phyloP scores from a whole-genome alignment of 2,113 vertebrate genomes.

The Clarias gariepinus region DNA sequence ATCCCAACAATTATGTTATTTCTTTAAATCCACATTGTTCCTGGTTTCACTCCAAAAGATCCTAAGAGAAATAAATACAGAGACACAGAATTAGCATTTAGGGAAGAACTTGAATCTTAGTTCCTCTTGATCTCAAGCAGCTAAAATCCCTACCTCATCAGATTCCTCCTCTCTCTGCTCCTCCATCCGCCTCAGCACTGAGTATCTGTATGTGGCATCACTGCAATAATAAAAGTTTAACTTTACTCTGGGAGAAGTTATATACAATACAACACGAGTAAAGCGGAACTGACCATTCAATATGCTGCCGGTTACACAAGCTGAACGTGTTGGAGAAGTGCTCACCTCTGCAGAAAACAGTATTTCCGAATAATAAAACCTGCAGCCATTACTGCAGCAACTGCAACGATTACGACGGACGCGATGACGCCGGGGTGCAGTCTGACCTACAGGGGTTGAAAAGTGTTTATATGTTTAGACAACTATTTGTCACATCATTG shows the following conservation, averaged over 20 bases:
- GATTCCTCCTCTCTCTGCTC: constrained; percentile 67
- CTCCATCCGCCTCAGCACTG: constrained; percentile 64
- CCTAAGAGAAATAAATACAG: constrained; percentile 57
- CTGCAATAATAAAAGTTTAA: constrained; percentile 58
- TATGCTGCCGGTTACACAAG: too few relatives aligned
- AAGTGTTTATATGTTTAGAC: not conserved
- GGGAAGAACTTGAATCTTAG: not conserved
- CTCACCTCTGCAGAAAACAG: constrained; percentile 72
- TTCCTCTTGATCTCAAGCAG: not conserved
- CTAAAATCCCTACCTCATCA: constrained; percentile 65
- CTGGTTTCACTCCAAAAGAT: constrained; percentile 65
- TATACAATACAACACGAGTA: not conserved
- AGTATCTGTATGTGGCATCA: constrained; percentile 68
- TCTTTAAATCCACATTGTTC: not conserved
- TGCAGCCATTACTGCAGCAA: constrained; percentile 60
- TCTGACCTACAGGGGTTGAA: constrained; percentile 38
- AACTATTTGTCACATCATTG: not conserved
- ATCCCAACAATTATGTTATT: not conserved
- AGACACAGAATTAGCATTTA: constrained; percentile 27
- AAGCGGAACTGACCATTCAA: not conserved
- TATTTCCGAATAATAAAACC: constrained; percentile 71
- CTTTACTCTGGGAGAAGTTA: not conserved
- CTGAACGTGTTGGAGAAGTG: not conserved
- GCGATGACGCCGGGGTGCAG: constrained; percentile 70
- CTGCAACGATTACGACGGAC: constrained; percentile 64